phyloP scores from a whole-genome alignment of 2,888 invertebrate genomes.

The Tribolium freemani region DNA sequence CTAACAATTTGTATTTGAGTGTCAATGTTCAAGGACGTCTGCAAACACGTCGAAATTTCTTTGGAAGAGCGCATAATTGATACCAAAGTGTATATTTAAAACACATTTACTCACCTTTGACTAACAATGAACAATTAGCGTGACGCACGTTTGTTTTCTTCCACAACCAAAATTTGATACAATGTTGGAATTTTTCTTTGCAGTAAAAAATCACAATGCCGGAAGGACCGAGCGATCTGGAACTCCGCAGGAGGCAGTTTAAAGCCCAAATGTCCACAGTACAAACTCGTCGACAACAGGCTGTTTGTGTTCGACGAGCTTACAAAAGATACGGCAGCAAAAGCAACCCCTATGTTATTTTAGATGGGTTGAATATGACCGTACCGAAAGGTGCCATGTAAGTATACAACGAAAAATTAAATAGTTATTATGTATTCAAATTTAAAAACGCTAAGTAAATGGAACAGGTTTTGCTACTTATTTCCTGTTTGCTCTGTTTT shows the following conservation, averaged over 20 bases:
- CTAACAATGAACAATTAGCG: background rate
- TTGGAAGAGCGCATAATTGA: background rate
- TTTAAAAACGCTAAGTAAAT: background rate
- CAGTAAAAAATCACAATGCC: slow-evolving; percentile 41
- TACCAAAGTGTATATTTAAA: background rate
- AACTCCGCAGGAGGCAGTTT: slow-evolving; percentile 59
- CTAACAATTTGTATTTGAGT: slow-evolving; percentile 10
- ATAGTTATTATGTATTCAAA: background rate
- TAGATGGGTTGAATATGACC: slow-evolving; percentile 92
- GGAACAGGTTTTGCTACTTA: background rate
- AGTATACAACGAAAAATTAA: slow-evolving; percentile 1
- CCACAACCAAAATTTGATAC: background rate
- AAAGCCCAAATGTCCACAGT: slow-evolving; percentile 61
- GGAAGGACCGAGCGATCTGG: slow-evolving; percentile 57
- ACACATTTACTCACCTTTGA: no score
- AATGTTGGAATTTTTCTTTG: background rate
- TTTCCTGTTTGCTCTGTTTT: background rate
- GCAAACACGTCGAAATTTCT: background rate
- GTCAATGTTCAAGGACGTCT: slow-evolving; percentile 20
- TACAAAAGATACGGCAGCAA: slow-evolving; percentile 87
- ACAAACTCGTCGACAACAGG: slow-evolving; percentile 78
- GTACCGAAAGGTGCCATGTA: slow-evolving; percentile 83
- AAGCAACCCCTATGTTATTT: slow-evolving; percentile 83
- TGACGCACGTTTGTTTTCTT: background rate
- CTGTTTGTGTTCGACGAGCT: slow-evolving; percentile 87